Percentiles rank a stretch among this genome's conserved stretches.
Conservation (phyloP, 2,797 vertebrate species). For the Chelmon rostratus region DNA sequence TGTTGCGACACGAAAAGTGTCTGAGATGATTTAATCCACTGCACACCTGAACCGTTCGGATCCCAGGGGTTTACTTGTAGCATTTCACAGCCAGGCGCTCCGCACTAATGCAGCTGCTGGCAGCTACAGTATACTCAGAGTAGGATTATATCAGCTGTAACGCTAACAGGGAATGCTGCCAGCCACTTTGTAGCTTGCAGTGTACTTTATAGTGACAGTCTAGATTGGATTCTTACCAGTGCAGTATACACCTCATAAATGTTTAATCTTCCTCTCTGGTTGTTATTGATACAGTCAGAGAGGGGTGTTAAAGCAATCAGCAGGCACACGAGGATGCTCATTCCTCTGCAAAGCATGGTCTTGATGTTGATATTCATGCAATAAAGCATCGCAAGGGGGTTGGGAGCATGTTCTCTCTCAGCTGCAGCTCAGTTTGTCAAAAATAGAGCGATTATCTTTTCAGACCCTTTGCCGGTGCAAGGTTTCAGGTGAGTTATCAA, state of each 20-base stretch:
- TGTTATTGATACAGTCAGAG: slow-evolving; percentile 80
- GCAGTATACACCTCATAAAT: slow-evolving; percentile 83
- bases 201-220: slow-evolving; percentile 80
- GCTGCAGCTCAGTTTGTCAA: slow-evolving; percentile 29
- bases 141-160: slow-evolving; percentile 77
- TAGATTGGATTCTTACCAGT: slow-evolving; percentile 81
- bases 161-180: slow-evolving; percentile 75
- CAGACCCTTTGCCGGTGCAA: slow-evolving; percentile 18
- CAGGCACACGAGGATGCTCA: slow-evolving; percentile 46
- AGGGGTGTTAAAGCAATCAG: slow-evolving; percentile 77
- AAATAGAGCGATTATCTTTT: slow-evolving; percentile 55
- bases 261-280: slow-evolving; percentile 81
- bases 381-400: slow-evolving; percentile 45
- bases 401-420: slow-evolving; percentile 19
- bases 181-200: slow-evolving; percentile 68
- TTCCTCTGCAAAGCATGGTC: slow-evolving; percentile 42
- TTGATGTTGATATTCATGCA: slow-evolving; percentile 55
- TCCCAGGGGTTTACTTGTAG: slow-evolving; percentile 74
- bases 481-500: slow-evolving; percentile 51
- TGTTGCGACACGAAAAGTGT: slow-evolving; percentile 42
- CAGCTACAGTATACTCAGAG: slow-evolving; percentile 61
- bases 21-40: slow-evolving; percentile 67
- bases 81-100: slow-evolving; percentile 68
- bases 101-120: slow-evolving; percentile 76
- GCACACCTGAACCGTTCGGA: slow-evolving; percentile 68